Conservation (phyloP, 2,113 vertebrate species). For the Lanius collurio region DNA sequence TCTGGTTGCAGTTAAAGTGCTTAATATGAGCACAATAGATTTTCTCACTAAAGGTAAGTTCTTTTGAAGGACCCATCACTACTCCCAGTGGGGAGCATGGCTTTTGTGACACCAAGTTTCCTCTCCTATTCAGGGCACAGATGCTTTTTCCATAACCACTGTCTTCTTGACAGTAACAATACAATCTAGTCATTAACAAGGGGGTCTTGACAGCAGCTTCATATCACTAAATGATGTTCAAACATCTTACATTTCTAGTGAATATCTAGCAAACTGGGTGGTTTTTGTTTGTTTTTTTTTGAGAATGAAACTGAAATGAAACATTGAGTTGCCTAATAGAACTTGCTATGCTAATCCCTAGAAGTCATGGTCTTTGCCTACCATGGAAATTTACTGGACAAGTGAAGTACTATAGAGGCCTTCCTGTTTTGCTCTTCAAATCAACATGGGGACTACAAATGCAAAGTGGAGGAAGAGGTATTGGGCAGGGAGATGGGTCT, state of each 20-base stretch:
- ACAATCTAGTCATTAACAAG: not conserved
- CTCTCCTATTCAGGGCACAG: slow-evolving; percentile 27
- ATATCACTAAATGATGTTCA: not conserved
- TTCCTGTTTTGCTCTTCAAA: not conserved
- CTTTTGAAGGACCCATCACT: not conserved
- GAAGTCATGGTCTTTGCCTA: not conserved
- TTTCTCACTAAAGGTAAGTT: not conserved
- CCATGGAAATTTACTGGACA: not conserved
- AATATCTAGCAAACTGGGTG: not conserved
- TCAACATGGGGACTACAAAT: not conserved
- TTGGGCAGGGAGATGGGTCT: not conserved
- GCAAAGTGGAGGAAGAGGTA: not conserved
- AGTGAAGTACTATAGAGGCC: not conserved
- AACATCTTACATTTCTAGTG: not conserved
- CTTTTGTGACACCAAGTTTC: not conserved
- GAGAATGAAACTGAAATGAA: not conserved
- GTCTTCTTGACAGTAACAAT: not conserved
- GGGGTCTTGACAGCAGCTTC: slow-evolving; percentile 10
- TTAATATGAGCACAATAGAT: not conserved
- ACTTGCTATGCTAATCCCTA: not conserved
- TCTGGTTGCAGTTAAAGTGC: not conserved
- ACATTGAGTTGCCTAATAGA: not conserved
- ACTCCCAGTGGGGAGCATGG: not conserved
- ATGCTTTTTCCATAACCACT: not conserved
- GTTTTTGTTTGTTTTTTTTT: accelerated